Base-by-base conservation (phyloP, 2,888 invertebrate species). In the Boloria selene region DNA sequence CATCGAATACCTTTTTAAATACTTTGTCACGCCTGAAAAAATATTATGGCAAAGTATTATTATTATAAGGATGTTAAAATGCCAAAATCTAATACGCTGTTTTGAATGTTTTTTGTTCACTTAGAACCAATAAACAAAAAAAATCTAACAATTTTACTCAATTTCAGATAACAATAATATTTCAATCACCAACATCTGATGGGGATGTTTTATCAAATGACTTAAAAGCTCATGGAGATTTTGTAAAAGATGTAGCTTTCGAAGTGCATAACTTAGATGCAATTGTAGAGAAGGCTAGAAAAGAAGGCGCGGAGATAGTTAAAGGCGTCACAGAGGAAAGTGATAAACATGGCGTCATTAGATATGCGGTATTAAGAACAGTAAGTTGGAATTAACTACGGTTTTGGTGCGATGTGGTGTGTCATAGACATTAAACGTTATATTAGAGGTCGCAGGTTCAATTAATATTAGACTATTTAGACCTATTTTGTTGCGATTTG, bases 171-270 rank as follows among this genome's bases (percentile, higher is more conserved):
- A 92, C 95, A 50, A 98, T 99, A 81, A 95, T 98, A 31, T 98
- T 99, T 82, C 96, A 97, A 72, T 98, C 98, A 0, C 94, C 98
- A 0, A 96, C 98, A 65, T 70, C 80, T 0, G 94, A 97, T 0
- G 93, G 95, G 71, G 82, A 93, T 71, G 94, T 95, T 10, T 31
- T 31, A 76, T 94, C 97, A 82, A 95, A 96, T 51, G 88, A 93
- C 51, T 96, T 99, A 80, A 93, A 66, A 93, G 94, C 80, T 0
- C 99, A 99, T 81, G 99, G 99, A 0, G 99, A 99, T 88, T 99
- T 98, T 63, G 99, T 98, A 16, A 98, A 98, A 80, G 99, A 99
- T 83, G 94, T 99, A 47, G 98, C 98, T 0, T 99, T 99, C 81
- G 94, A 95, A 73, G 99, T 99, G 0, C 96, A 98, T 80, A 96